Percentiles rank a stretch among this genome's conserved stretches.
These are phyloP conservation scores for Zoanthus gigantus DNA, from an alignment of 92 coral and sea anemone species.

Conservation along the genomic window DNA sequence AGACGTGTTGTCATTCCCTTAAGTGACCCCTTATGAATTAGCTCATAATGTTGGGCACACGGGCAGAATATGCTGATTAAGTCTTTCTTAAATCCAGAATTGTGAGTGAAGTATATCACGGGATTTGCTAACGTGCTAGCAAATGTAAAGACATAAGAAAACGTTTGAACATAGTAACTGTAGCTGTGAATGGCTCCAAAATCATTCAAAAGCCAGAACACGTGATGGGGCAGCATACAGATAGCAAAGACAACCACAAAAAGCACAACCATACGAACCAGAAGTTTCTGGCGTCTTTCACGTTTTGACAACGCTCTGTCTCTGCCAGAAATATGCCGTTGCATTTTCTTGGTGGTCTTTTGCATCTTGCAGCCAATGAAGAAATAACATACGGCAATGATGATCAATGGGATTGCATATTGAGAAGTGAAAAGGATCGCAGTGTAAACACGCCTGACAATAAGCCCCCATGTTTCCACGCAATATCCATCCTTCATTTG, in stretches of 20 bases:
- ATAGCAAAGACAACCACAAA: slow-evolving; percentile 81
- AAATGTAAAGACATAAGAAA: slow-evolving; percentile 81
- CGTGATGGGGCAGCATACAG: slow-evolving; percentile 90
- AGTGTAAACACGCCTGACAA: slow-evolving; percentile 57
- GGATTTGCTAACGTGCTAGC: slow-evolving; percentile 82
- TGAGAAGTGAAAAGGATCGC: slow-evolving; percentile 69
- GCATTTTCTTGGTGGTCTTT: slow-evolving; percentile 51
- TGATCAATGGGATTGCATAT: slow-evolving; percentile 68
- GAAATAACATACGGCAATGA: slow-evolving; percentile 71
- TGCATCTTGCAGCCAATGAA: slow-evolving; percentile 69
- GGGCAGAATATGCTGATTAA: slow-evolving; percentile 25
- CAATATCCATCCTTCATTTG: slow-evolving; percentile 61
- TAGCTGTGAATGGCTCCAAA: slow-evolving; percentile 50
- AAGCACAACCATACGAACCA: slow-evolving; percentile 75
- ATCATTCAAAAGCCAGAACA: slow-evolving; percentile 72
- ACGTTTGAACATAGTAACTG: slow-evolving; percentile 53
- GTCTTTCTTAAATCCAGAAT: slow-evolving; percentile 43
- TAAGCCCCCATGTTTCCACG: slow-evolving; percentile 73
- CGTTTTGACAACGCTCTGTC: slow-evolving; percentile 65
- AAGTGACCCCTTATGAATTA: neutral
- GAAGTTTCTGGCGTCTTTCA: slow-evolving; percentile 58
- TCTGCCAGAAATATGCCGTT: slow-evolving; percentile 61
- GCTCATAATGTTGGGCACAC: neutral
- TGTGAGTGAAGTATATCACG: slow-evolving; percentile 65
- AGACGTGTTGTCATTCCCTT: neutral